These are phyloP conservation scores for Pogonomyrmex californicus DNA, from an alignment of 1,140 invertebrate genomes.

Conservation along the genomic window DNA sequence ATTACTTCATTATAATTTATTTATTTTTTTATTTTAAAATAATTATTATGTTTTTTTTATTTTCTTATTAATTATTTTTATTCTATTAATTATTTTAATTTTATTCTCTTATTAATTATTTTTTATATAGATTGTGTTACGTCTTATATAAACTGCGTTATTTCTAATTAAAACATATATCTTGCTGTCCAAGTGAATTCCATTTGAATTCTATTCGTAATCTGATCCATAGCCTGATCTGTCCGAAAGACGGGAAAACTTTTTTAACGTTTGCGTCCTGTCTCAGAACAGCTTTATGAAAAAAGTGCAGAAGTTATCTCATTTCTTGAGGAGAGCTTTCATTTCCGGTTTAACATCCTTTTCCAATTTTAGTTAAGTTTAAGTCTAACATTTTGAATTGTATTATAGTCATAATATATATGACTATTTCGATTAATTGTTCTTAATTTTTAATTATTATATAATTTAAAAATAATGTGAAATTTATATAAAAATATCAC, in stretches of 20 bases:
- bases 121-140: too few relatives aligned
- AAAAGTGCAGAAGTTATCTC: not conserved
- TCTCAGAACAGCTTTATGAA: slow-evolving; percentile 10
- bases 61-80: not conserved
- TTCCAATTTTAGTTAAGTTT: not conserved
- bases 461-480: slow-evolving; percentile 11
- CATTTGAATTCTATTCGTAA: not conserved
- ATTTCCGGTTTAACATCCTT: slow-evolving; percentile 5
- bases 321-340: not conserved
- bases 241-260: not conserved
- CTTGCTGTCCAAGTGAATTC: not conserved
- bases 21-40: not conserved
- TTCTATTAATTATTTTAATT: not conserved
- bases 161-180: not conserved
- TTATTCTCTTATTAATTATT: slow-evolving; percentile 2
- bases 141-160: not conserved
- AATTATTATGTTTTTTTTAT: not conserved
- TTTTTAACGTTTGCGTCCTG: slow-evolving; percentile 16
- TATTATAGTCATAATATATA: not conserved
- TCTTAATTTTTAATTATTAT: not conserved
- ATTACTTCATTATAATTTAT: not conserved
- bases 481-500: not conserved
- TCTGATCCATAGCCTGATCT: not conserved
- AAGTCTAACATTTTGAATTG: not conserved
- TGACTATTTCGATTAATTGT: not conserved